phyloP scores from a whole-genome alignment of 1,140 invertebrate genomes.

The Rhagoletis pomonella region DNA sequence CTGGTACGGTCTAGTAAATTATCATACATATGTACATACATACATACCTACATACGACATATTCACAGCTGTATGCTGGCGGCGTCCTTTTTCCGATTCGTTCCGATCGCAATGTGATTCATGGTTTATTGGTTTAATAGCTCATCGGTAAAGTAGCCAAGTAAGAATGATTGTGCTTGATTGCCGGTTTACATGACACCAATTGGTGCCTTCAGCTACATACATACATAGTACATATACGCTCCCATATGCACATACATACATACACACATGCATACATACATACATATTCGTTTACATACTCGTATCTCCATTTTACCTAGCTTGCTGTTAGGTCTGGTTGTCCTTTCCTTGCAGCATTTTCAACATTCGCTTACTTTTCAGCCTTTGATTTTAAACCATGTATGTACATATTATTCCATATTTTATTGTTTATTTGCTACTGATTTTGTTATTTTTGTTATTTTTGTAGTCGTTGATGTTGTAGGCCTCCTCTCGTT shows the following conservation, averaged over 20 bases:
- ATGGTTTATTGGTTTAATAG: conserved; percentile 41
- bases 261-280: not conserved
- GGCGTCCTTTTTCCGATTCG: not conserved
- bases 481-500: not conserved
- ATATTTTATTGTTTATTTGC: not conserved
- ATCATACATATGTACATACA: not conserved
- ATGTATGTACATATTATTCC: not conserved
- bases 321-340: conserved; percentile 20
- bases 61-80: no score
- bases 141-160: not conserved
- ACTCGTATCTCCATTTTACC: not conserved
- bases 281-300: not conserved
- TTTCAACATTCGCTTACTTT: conserved; percentile 17
- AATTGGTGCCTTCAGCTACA: not conserved
- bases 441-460: not conserved
- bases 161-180: not conserved
- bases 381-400: not conserved
- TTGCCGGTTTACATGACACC: not conserved
- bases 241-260: not conserved
- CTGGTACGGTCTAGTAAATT: no score
- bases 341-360: not conserved
- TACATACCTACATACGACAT: not conserved
- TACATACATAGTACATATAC: not conserved
- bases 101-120: not conserved
- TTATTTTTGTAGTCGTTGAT: not conserved